Base-by-base conservation (phyloP, 1,140 invertebrate species). In the Eupristina koningsbergeri region DNA sequence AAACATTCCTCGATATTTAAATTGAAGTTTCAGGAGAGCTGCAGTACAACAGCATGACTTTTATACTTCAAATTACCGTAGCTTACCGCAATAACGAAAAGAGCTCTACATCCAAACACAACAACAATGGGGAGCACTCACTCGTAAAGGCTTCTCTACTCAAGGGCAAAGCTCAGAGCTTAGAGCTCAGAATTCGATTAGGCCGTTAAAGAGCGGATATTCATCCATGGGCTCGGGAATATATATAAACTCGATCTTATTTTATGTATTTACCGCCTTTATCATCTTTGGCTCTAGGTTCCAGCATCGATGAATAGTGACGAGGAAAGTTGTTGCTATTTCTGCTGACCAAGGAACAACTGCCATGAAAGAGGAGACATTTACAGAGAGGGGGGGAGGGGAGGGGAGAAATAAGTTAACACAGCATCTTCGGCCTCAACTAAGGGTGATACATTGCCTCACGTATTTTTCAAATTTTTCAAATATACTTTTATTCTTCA, bases 211-310 rank as follows among this genome's bases (percentile, higher is more conserved):
- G 85, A 76, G 77, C 80, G 80, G 82, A 74, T 74, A 53, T 79
- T 45, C 73, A 81, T 84, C 58, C 45, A 77, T 71, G 31, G 45
- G 76, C n/a, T 77, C 64, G 39, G 58, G 64, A 78, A 39, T 9
- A n/a, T n/a, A n/a, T n/a, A n/a, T n/a, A n/a, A n/a, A 34, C 58
- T 61, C 80, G 50, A 1, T 71, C 69, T 81, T 39, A 53, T 39
- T 81, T 81, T 75, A 81, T 73, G 67, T 61, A 36, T 81, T 81
- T 81, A 80, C 53, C 53, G 80, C 74, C 73, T 58, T 69, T n/a
- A n/a, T n/a, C n/a, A n/a, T n/a, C n/a, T n/a, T 53, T 79, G 50
- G 58, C 69, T 88, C 86, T 87, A 88, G 88, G 86, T 89, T 88
- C 89, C 83, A 80, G 84, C 88, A 83, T 87, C 85, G 87, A 87